Evolutionary conservation across 2,888 invertebrate species (phyloP).

Genomic region (Epirrhoe tristata): DNA sequence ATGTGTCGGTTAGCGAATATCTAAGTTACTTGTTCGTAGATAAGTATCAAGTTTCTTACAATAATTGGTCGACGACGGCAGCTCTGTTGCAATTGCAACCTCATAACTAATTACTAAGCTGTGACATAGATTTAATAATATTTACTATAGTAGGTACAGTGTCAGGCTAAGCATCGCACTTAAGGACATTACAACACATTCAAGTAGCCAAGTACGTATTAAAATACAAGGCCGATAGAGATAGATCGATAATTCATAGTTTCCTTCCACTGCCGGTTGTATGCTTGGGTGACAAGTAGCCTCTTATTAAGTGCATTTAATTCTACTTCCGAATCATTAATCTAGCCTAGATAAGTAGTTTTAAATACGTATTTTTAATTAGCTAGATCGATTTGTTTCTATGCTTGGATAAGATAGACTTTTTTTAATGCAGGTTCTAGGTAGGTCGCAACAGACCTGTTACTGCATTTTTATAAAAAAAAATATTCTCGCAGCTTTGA

Average conservation of each 20-base stretch:
- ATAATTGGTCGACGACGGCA: slow-evolving; percentile 8
- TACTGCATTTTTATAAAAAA: too few relatives aligned
- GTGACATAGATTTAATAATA: too few relatives aligned
- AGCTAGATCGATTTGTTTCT: too few relatives aligned
- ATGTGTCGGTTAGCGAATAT: too few relatives aligned
- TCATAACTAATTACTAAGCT: neutral
- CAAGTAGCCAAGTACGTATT: neutral
- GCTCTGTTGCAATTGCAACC: slow-evolving; percentile 15
- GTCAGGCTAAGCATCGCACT: neutral
- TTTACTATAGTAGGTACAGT: too few relatives aligned
- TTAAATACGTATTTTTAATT: too few relatives aligned
- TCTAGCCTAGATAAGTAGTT: neutral
- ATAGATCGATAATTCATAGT: neutral
- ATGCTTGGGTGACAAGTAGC: neutral
- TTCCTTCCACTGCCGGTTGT: neutral
- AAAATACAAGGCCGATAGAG: neutral
- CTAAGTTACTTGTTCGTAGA: too few relatives aligned
- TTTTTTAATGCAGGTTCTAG: too few relatives aligned
- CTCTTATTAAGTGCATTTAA: neutral
- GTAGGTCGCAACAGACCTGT: too few relatives aligned
- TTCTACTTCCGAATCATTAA: neutral
- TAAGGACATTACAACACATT: neutral
- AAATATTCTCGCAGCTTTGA: too few relatives aligned
- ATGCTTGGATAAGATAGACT: too few relatives aligned
- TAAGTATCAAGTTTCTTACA: neutral